Evolutionary conservation across 2,888 invertebrate species (phyloP), one percentile per base, ranked within the genome.

Genomic region (Tipula lateralis): DNA sequence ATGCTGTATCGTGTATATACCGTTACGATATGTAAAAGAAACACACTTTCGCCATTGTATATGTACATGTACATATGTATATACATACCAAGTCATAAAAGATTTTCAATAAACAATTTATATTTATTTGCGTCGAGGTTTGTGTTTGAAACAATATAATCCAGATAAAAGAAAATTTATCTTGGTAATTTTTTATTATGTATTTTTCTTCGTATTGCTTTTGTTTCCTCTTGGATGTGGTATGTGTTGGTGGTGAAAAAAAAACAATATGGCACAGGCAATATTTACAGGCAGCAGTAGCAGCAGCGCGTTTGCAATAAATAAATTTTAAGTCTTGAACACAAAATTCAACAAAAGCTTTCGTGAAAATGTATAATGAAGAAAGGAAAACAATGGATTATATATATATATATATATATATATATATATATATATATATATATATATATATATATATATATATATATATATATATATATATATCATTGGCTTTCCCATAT

Each of bases 131-230:
- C 19, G 66, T 66, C 24, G 66, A 9, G 66, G 24, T 66, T 66
- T 19, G 24, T 24, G 4, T 12, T 24, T 66, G 66, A 66, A 66
- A 66, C 66, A 66, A 66, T 66, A 24, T 66, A 66, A 66, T 66
- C 66, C 66, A 66, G 66, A 66, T 66, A 66, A 66, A 50, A 24
- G 66, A 66, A 66, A 66, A 66, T 66, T 66, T 66, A 66, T 66
- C 66, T 24, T 6, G 66, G 66, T 24, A 66, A 9, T 66, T 9
- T 66, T 66, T 66, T 66, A 7, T 66, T 19, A 24, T 66, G n/a
- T 5, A 16, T 44, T 44, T 24, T 66, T 39, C 39, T n/a, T n/a
- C n/a, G n/a, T n/a, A n/a, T n/a, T n/a, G n/a, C 16, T 16, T 66
- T 66, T 66, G n/a, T 6, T 2, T 16, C 19, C 6, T 50, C 7